Evolutionary conservation across 2,797 vertebrate species (phyloP), one percentile per base, ranked within the genome.

Genomic region (Spizella passerina): DNA sequence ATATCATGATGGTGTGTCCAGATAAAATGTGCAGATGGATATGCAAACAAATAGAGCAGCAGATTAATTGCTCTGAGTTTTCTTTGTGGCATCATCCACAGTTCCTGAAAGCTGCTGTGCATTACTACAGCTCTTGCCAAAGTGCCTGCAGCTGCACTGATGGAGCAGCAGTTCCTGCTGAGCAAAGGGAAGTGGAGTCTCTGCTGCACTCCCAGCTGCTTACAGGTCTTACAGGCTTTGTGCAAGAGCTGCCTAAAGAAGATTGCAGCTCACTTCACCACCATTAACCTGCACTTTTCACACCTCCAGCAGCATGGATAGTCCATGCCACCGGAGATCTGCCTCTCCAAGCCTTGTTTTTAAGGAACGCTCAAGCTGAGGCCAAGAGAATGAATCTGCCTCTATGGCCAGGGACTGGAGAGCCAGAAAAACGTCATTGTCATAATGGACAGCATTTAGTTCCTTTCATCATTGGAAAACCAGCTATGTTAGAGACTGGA

Each of bases 301-400:
- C 53, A 61, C 41, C 69, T 91, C 71, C 1, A 3, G 47, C 64
- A 56, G 60, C 26, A 5, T 10, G 66, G 47, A 29, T 82, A 64
- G 78, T 75, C 85, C 44, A 6, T 53, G n/a, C 23, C n/a, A n/a
- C 38, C 13, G 10, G 19, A 30, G 15, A 70, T 63, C 38, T 80
- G 19, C 68, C 59, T 71, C 64, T 90, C 29, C 2, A 3, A 19
- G 47, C 69, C 20, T 1, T 27, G 3, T 24, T 68, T 84, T 64
- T 30, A 66, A 60, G 64, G n/a, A 66, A 32, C 0, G 0, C 46
- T 76, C 0, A 1, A 82, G 38, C 49, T 64, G 73, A 73, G 24
- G 32, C 22, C 7, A 5, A 23, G 71, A 64, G 36, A 46, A 60
- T 52, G 27, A 56, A 41, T 61, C 5, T 27, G 19, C 7, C 3